Conservation (phyloP, 2,888 invertebrate genomes). For the Argyra leucocephala region DNA sequence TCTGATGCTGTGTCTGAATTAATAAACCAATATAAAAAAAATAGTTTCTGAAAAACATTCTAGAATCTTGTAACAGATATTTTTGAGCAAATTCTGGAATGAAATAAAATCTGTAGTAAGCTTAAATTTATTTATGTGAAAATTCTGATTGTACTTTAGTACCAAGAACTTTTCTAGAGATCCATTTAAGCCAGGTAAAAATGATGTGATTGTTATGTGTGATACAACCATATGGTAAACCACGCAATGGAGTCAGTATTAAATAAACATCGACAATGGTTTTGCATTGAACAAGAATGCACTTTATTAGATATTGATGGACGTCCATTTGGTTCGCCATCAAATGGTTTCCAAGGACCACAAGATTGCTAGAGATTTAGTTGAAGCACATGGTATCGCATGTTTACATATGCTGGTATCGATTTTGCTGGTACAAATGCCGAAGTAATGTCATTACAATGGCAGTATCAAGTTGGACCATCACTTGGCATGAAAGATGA, state of each 20-base stretch:
- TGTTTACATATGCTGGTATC: conserved; percentile 72
- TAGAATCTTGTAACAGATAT: too few species aligned
- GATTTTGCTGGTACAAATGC: conserved; percentile 69
- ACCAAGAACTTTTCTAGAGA: conserved; percentile 71
- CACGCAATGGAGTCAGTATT: conserved; percentile 49
- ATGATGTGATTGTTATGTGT: conserved; percentile 64
- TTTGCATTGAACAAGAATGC: conserved; percentile 63
- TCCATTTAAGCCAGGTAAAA: conserved; percentile 62
- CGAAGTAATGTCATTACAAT: conserved; percentile 74
- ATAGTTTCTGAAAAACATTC: too few species aligned
- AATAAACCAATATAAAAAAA: too few species aligned
- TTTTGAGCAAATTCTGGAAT: too few species aligned
- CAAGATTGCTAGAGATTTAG: conserved; percentile 70
- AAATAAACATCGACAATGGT: conserved; percentile 57
- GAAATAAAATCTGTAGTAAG: too few species aligned
- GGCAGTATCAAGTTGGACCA: conserved; percentile 59
- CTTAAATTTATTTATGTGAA: conserved; percentile 47
- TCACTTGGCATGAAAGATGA: conserved; percentile 53
- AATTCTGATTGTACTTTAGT: conserved; percentile 66
- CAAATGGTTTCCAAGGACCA: conserved; percentile 57
- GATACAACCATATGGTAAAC: conserved; percentile 53
- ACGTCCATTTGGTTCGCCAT: conserved; percentile 66
- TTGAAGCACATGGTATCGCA: conserved; percentile 60
- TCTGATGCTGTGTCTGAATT: too few species aligned
- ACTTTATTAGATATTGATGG: conserved; percentile 49